phyloP scores from a whole-genome alignment of 2,888 invertebrate genomes.

The Tetramorium bicarinatum region DNA sequence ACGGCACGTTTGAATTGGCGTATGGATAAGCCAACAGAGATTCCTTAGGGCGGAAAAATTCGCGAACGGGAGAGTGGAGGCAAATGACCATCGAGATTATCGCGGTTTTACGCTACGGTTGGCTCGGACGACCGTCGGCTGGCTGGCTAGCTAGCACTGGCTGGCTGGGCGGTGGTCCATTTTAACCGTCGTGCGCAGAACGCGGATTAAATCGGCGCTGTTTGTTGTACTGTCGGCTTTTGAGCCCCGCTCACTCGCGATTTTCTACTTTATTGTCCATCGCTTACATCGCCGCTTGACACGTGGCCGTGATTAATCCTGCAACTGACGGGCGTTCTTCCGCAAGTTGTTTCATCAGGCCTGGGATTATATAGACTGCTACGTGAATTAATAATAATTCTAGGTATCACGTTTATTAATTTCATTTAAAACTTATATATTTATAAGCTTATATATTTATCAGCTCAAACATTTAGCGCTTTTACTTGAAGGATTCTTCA shows the following conservation, averaged over 20 bases:
- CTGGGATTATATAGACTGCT: not conserved
- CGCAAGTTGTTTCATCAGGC: not conserved
- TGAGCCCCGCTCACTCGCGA: slow-evolving; percentile 46
- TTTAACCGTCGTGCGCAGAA: slow-evolving; percentile 74
- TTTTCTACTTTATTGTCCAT: slow-evolving; percentile 63
- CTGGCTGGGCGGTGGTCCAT: slow-evolving; percentile 65
- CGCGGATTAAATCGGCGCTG: slow-evolving; percentile 74
- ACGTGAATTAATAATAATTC: not conserved
- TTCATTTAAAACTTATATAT: slow-evolving; percentile 60
- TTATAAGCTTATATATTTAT: slow-evolving; percentile 58
- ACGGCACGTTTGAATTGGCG: slow-evolving; percentile 16
- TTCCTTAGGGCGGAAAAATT: slow-evolving; percentile 43
- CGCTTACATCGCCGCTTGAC: slow-evolving; percentile 40
- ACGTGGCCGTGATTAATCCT: slow-evolving; percentile 40
- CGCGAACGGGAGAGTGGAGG: slow-evolving; percentile 51
- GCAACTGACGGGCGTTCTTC: slow-evolving; percentile 22
- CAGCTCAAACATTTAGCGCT: not conserved
- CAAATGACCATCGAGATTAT: slow-evolving; percentile 74
- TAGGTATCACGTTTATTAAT: not conserved
- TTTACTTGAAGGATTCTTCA: not conserved
- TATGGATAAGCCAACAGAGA: slow-evolving; percentile 19
- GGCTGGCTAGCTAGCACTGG: slow-evolving; percentile 7
- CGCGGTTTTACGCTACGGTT: slow-evolving; percentile 75
- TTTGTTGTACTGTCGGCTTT: slow-evolving; percentile 68
- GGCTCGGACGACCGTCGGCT: slow-evolving; percentile 59